Base-by-base conservation (phyloP, 2,797 vertebrate species). In the Urosaurus nigricauda region DNA sequence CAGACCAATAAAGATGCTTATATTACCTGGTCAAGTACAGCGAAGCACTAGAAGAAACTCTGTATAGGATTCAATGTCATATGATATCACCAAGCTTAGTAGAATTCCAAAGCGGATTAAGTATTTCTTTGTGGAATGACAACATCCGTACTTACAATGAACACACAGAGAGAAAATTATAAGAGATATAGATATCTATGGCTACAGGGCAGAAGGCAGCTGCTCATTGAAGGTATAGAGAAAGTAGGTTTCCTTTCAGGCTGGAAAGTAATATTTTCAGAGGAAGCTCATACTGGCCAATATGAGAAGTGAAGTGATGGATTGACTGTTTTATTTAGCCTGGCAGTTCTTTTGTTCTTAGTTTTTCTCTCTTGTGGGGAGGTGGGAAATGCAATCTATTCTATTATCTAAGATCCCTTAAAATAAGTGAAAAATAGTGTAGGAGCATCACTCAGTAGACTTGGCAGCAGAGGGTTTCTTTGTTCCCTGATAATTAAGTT, bases 81-180 rank as follows among this genome's bases (percentile, higher is more conserved):
- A 84, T 73, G 68, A 56, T 86, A 86, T 85, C 87, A 58, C 29
- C 70, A 60, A 83, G 88, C 90, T 94, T 90, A 91, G 68, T 80
- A 87, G 92, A 85, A 91, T 92, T 93, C 89, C 71, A 58, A 73
- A 86, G 83, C 63, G 90, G 94, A 94, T 95, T 94, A 91, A 85
- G 71, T 0, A 0, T 91, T 94, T 93, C 85, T 74, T 91, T 85
- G 91, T 84, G 88, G 89, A 92, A 94, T 83, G 14, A 94, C 88
- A 93, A 80, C 79, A 74, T 43, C 60, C 35, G 0, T 71, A 74
- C 90, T 94, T 93, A 90, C 35, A 79, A 92, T 88, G 91, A 91
- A 75, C 7, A 51, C 0, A 51, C 6, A 83, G 51, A 16, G 60
- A 84, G 78, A 90, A 78, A 19, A 70, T 90, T 83, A n/a, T 86